Conservation (phyloP, 2,113 vertebrate species). For the Coregonus clupeaformis region DNA sequence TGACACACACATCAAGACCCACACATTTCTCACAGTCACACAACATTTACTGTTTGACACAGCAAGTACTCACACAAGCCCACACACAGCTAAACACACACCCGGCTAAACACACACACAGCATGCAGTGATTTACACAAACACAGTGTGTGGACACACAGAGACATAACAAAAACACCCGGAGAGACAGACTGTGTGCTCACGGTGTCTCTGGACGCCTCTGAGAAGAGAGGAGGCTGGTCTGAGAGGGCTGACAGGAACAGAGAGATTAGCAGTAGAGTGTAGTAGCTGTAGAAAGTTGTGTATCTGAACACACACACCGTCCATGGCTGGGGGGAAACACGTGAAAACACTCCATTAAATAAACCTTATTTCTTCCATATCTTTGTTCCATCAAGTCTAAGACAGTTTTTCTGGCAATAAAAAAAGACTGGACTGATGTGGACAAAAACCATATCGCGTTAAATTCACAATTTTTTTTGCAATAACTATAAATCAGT, state of each 20-base stretch:
- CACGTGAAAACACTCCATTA: neutral
- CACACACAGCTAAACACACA: neutral
- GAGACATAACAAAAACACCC: neutral
- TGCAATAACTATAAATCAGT: no score
- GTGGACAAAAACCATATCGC: no score
- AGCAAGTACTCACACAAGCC: neutral
- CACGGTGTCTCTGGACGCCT: constrained; percentile 81
- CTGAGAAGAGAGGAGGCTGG: constrained; percentile 85
- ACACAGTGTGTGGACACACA: neutral
- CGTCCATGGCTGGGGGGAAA: constrained; percentile 41
- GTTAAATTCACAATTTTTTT: no score
- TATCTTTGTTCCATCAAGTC: no score
- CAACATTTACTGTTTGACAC: neutral
- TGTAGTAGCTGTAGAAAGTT: constrained; percentile 87
- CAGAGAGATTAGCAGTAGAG: constrained; percentile 80
- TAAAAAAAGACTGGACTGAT: no score
- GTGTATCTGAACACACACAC: constrained; percentile 76
- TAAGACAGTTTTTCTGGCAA: no score
- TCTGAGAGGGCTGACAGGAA: constrained; percentile 87
- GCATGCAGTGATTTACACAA: neutral
- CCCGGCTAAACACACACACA: no score
- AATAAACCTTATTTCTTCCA: no score
- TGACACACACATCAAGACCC: neutral
- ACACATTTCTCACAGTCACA: neutral
- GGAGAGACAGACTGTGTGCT: constrained; percentile 56